Evolutionary conservation across 2,888 invertebrate species (phyloP).

Genomic region (Drosophila greeni): DNA sequence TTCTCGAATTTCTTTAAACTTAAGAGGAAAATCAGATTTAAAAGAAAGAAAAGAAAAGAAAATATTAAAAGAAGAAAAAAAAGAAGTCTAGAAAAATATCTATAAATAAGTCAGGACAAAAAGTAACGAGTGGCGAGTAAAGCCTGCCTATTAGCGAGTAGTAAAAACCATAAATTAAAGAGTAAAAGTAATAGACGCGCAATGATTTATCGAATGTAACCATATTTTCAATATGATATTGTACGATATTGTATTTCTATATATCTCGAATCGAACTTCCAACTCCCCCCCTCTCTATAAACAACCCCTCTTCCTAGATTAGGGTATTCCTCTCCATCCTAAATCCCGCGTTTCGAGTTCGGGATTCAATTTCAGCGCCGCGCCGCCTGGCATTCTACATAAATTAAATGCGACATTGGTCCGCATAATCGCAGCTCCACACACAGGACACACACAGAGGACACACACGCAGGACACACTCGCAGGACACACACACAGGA

Average conservation of each 20-base stretch:
- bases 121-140: background rate
- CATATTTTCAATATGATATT: background rate
- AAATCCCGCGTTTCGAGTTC: constrained; percentile 18
- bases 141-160: background rate
- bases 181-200: background rate
- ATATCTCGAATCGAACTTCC: background rate
- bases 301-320: background rate
- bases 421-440: constrained; percentile 40
- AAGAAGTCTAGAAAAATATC: too few species aligned
- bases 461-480: background rate
- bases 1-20: background rate
- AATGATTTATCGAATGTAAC: background rate
- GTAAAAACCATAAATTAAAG: background rate
- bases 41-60: background rate
- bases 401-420: constrained; percentile 48
- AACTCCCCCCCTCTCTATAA: too few species aligned
- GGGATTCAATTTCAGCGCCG: constrained; percentile 48
- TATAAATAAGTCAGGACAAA: background rate
- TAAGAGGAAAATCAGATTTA: background rate
- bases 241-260: background rate
- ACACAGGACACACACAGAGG: constrained; percentile 3
- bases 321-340: constrained; percentile 6
- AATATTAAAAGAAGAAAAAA: background rate
- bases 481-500: background rate
- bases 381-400: constrained; percentile 36